Percentiles rank a stretch among this genome's conserved stretches.
Conservation (phyloP, 2,797 vertebrate genomes). For the Cryptoprocta ferox region DNA sequence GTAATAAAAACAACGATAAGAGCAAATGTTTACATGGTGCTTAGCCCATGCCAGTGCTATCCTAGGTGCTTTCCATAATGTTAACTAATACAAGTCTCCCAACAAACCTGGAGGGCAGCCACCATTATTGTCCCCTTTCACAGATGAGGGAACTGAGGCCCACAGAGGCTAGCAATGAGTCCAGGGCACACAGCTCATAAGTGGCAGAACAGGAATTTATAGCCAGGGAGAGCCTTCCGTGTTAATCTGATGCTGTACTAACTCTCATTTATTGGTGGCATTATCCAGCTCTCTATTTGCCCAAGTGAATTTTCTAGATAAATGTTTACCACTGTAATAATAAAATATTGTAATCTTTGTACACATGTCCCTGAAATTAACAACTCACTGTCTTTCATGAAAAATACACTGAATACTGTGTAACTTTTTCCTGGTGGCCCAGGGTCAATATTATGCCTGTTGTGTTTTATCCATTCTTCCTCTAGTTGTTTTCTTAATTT, state of each 20-base stretch:
- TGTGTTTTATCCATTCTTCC: neutral
- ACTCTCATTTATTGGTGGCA: neutral
- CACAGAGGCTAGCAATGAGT: neutral
- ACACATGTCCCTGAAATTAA: neutral
- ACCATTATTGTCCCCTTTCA: neutral
- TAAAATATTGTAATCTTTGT: neutral
- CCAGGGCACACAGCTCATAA: neutral
- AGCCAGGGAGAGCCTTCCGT: neutral
- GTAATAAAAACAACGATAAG: neutral
- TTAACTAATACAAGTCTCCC: neutral
- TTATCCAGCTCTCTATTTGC: neutral
- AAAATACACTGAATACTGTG: neutral
- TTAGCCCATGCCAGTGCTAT: neutral
- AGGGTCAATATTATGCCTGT: neutral
- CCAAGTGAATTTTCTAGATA: neutral
- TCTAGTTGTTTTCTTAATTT: slow-evolving; percentile 12
- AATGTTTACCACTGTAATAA: neutral
- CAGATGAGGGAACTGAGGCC: neutral
- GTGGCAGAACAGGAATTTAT: neutral
- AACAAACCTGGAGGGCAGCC: neutral
- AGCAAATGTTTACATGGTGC: neutral
- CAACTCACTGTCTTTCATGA: neutral
- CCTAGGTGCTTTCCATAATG: neutral
- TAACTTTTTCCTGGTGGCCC: neutral
- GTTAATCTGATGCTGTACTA: neutral